These are phyloP conservation scores for Clanis bilineata DNA, from an alignment of 2,888 invertebrate species.

Conservation along the genomic window DNA sequence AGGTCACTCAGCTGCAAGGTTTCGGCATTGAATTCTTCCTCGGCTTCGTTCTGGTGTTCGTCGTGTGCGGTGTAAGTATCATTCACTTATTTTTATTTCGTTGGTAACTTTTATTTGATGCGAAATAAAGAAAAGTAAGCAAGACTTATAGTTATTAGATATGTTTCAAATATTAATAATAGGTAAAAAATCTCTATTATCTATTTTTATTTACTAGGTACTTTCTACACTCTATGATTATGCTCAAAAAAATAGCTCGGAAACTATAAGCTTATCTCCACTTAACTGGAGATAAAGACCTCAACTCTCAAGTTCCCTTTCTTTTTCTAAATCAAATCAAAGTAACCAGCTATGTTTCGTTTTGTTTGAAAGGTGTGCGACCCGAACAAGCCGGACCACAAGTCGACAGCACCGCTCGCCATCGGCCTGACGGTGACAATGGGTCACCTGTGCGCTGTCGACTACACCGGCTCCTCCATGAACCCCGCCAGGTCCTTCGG, in stretches of 20 bases:
- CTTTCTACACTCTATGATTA: no score
- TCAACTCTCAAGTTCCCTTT: no score
- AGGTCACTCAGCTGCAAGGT: constrained; percentile 88
- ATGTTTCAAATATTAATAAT: no score
- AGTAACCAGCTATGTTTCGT: not conserved
- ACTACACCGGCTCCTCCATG: constrained; percentile 94
- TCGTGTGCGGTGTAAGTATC: constrained; percentile 90
- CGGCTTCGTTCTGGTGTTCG: constrained; percentile 93
- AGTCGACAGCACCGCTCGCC: constrained; percentile 91
- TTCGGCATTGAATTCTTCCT: constrained; percentile 95
- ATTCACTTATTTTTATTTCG: not conserved
- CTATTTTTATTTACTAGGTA: no score
- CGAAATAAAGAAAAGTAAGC: no score
- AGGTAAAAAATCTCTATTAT: no score
- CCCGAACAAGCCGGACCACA: constrained; percentile 88
- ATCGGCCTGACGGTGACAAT: constrained; percentile 94
- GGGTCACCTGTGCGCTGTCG: constrained; percentile 92
- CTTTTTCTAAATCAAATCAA: not conserved
- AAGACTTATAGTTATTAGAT: no score
- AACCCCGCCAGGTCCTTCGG: constrained; percentile 96
- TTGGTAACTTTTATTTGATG: no score
- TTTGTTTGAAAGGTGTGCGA: constrained; percentile 81
- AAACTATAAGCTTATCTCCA: no score
- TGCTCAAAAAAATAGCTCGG: no score
- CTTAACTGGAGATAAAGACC: no score